These are phyloP conservation scores for Lasioglossum marginatum DNA, from an alignment of 2,888 invertebrate genomes.

Conservation along the genomic window DNA sequence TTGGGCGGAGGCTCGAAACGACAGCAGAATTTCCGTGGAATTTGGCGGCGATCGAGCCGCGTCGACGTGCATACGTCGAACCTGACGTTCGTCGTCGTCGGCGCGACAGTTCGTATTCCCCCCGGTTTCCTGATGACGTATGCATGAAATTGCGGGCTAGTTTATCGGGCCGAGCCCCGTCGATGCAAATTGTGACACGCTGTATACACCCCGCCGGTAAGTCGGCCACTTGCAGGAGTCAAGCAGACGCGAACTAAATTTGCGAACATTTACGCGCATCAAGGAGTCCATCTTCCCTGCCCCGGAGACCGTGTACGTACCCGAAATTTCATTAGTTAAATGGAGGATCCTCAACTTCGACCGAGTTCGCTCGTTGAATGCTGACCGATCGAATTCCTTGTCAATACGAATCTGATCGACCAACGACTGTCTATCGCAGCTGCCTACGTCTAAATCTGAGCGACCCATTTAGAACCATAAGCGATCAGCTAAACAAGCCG, in stretches of 20 bases:
- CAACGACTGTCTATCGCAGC: background rate
- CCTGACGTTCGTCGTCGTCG: constrained; percentile 51
- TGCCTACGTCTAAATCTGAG: background rate
- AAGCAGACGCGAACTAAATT: constrained; percentile 38
- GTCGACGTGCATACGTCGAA: constrained; percentile 63
- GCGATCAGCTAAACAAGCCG: background rate
- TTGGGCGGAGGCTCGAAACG: constrained; percentile 46
- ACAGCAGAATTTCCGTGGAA: constrained; percentile 66
- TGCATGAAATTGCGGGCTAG: constrained; percentile 73
- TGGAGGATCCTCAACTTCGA: constrained; percentile 47
- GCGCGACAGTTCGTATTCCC: constrained; percentile 43
- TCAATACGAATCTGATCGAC: background rate
- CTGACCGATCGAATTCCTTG: constrained; percentile 9
- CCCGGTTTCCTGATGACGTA: constrained; percentile 65
- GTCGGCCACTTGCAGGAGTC: constrained; percentile 40
- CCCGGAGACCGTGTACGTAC: constrained; percentile 29
- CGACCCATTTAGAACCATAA: background rate
- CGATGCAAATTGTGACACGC: constrained; percentile 57
- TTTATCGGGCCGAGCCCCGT: constrained; percentile 56
- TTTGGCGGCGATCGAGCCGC: constrained; percentile 61
- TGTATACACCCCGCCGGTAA: constrained; percentile 16
- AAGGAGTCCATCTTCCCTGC: constrained; percentile 10
- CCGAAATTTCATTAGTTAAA: constrained; percentile 53
- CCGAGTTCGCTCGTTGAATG: constrained; percentile 11
- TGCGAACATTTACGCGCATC: constrained; percentile 33